Evolutionary conservation across 92 coral and sea anemone species (phyloP).

Genomic region (Hydrozoanthus gracilis): DNA sequence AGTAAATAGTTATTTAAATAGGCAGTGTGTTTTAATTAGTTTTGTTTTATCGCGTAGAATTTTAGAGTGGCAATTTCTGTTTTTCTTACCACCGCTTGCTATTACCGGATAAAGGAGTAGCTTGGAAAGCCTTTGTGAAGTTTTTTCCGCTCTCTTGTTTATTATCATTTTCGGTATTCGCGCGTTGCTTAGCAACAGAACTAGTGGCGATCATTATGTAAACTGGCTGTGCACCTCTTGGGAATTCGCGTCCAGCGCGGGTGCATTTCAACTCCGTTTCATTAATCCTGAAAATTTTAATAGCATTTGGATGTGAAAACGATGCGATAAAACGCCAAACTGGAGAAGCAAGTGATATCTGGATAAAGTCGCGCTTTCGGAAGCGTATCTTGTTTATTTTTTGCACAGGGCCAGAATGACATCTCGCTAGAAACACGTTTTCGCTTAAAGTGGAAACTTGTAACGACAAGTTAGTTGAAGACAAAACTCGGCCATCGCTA

Average conservation of each 20-base stretch:
- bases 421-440: no score
- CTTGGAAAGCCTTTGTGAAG: background rate
- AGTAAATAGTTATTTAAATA: background rate
- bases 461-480: no score
- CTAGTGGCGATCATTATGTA: conserved; percentile 10
- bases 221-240: background rate
- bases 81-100: background rate
- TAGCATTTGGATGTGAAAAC: background rate
- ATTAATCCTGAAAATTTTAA: background rate
- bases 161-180: conserved; percentile 22
- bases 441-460: no score
- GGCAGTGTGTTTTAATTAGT: background rate
- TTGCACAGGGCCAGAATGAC: no score
- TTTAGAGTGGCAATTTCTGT: background rate
- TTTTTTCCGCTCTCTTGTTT: conserved; percentile 21
- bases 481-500: no score
- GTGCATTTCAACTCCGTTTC: conserved; percentile 10
- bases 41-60: background rate
- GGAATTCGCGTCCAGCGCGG: conserved; percentile 3
- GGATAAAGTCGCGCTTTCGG: background rate
- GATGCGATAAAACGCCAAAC: background rate
- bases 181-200: conserved; percentile 33
- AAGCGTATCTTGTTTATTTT: no score
- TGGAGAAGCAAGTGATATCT: background rate
- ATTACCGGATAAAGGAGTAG: background rate